phyloP scores from a whole-genome alignment of 2,113 vertebrate genomes.

The Rynchops niger region DNA sequence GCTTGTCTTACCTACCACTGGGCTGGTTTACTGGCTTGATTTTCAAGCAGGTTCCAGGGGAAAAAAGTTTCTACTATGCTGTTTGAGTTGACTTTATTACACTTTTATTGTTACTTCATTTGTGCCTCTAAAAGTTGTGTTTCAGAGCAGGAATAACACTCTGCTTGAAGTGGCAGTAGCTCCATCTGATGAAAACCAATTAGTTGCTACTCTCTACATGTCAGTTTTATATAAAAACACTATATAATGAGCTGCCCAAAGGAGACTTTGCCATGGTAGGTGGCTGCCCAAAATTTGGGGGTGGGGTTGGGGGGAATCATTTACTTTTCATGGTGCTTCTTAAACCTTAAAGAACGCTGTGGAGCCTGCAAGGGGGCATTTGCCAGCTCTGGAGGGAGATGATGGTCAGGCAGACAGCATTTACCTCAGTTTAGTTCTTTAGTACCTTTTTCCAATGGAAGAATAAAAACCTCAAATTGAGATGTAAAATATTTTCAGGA shows the following conservation, averaged over 20 bases:
- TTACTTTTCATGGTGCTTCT: background rate
- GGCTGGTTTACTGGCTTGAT: background rate
- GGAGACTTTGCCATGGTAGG: background rate
- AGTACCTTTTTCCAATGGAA: background rate
- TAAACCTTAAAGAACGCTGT: rapidly evolving
- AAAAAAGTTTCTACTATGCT: background rate
- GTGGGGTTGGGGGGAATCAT: rapidly evolving
- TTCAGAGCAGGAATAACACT: background rate
- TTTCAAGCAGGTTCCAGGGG: background rate
- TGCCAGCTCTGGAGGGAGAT: background rate
- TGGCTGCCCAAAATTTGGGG: background rate
- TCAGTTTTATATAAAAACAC: background rate
- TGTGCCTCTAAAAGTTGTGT: background rate
- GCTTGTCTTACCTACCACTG: background rate
- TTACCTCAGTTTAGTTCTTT: background rate
- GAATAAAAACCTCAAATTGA: background rate
- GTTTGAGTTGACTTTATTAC: background rate
- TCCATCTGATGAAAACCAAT: background rate
- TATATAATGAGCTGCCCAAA: background rate
- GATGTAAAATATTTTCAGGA: background rate
- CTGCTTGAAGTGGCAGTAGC: background rate
- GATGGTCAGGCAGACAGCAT: background rate
- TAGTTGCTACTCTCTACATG: background rate
- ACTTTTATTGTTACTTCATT: background rate
- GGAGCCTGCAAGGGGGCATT: background rate